Evolutionary conservation across 92 coral and sea anemone species (phyloP).

Genomic region (Pocillopora grandis): DNA sequence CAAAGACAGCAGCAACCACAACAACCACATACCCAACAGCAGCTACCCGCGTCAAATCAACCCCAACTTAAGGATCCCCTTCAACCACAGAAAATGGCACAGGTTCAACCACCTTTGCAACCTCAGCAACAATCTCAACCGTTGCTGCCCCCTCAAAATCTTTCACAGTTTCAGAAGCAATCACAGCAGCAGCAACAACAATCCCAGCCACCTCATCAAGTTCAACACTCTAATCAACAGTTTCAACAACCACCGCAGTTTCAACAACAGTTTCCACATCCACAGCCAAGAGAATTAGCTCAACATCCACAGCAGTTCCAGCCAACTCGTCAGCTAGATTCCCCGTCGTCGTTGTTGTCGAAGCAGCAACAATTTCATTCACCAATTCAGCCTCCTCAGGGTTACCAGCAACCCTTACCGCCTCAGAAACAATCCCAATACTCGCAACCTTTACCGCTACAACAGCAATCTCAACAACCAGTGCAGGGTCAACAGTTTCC

Average conservation of each 20-base stretch:
- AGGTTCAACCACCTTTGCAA: constrained; percentile 6
- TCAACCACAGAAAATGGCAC: constrained; percentile 21
- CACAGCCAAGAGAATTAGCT: constrained; percentile 22
- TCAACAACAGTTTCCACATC: constrained; percentile 43
- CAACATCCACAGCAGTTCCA: constrained; percentile 38
- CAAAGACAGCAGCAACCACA: constrained; percentile 53
- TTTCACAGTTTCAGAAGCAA: constrained; percentile 36
- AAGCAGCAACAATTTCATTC: constrained; percentile 32
- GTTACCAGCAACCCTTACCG: constrained; percentile 43
- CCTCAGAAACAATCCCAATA: constrained; percentile 26
- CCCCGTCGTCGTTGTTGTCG: constrained; percentile 22
- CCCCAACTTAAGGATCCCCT: constrained; percentile 15
- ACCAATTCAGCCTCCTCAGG: constrained; percentile 33
- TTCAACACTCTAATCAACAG: constrained; percentile 49
- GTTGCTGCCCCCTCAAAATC: constrained; percentile 14
- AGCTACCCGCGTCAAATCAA: constrained; percentile 21
- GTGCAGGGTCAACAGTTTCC: constrained; percentile 14
- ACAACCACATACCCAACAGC: constrained; percentile 27
- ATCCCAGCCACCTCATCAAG: constrained; percentile 51
- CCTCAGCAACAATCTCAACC: constrained; percentile 28
- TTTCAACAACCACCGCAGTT: constrained; percentile 34
- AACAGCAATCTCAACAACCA: constrained; percentile 16
- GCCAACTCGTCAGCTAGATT: constrained; percentile 34
- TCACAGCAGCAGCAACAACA: constrained; percentile 32
- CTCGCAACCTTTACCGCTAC: constrained; percentile 27